Evolutionary conservation across 35 echinoderm and acorn worm genomes (phyloP), one percentile per base, ranked within the genome.

Genomic region (Anneissia japonica): DNA sequence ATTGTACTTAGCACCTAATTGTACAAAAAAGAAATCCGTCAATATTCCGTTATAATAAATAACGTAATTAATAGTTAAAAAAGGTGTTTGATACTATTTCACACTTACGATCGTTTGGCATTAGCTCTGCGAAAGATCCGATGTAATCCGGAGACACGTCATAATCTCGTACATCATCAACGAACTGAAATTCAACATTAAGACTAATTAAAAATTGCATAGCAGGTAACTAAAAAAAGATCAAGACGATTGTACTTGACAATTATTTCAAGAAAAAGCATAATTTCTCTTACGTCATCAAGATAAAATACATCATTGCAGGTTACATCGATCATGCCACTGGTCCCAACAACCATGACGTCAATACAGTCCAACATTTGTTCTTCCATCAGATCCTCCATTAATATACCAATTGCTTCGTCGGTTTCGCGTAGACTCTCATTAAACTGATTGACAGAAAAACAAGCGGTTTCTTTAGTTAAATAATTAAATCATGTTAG

Each of bases 341-440:
- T 89, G 16, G 87, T 89, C 2, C 79, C 81, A 16, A 82, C 87
- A 13, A 89, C 73, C 0, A 89, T 80, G 43, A 89, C 82, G 55
- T 89, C 80, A 75, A 89, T 74, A 46, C 87, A 89, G 87, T 45
- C 36, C 7, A 80, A 73, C 34, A 39, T 80, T 10, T 82, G 35
- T 36, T 89, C 87, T 9, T 38, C 34, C 36, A 82, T 37, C 36
- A 89, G 87, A 83, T 89, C 82, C 55, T 89, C 87, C 87, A 89
- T 89, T 38, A 89, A 77, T 0, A 89, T 28, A 73, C 87, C 87
- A 38, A 89, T 83, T 33, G 87, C 87, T 39, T 82, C 51, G 78
- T 89, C 87, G 39, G 82, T 80, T 75, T 82, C 80, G 0, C 30
- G 14, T 29, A 89, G 75, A 30, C 79, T 80, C 21, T 72, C 55